Evolutionary conservation across 2,888 invertebrate species (phyloP).

Genomic region (Eugnorisma glareosa): DNA sequence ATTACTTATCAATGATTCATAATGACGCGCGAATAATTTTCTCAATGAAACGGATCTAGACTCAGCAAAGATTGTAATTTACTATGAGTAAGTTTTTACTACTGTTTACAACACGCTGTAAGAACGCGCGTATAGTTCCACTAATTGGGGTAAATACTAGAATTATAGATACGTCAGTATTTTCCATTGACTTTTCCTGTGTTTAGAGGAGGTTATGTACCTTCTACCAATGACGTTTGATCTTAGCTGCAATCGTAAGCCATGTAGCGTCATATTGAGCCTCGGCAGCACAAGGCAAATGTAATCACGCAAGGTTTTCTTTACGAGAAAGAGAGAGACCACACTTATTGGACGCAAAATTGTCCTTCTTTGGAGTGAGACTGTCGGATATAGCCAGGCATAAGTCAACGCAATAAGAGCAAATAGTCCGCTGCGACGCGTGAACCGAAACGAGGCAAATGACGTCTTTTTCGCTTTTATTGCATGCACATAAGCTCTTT

Average conservation of each 20-base stretch:
- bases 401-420: not conserved
- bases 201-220: conserved; percentile 47
- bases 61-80: conserved; percentile 33
- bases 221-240: conserved; percentile 15
- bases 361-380: no score
- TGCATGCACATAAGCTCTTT: not conserved
- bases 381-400: not conserved
- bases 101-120: conserved; percentile 29
- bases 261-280: conserved; percentile 10
- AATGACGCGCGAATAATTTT: conserved; percentile 42
- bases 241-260: not conserved
- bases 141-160: conserved; percentile 42
- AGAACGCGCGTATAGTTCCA: conserved; percentile 36
- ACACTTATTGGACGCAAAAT: no score
- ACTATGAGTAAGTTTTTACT: conserved; percentile 59
- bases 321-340: not conserved
- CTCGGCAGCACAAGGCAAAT: not conserved
- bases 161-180: conserved; percentile 41
- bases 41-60: conserved; percentile 57
- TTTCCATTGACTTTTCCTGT: conserved; percentile 42
- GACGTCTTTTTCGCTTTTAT: not conserved
- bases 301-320: not conserved
- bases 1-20: conserved; percentile 60
- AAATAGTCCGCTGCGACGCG: not conserved
- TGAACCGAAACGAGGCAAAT: not conserved